Conservation (phyloP, 2,888 invertebrate genomes). For the Endotricha flammealis region DNA sequence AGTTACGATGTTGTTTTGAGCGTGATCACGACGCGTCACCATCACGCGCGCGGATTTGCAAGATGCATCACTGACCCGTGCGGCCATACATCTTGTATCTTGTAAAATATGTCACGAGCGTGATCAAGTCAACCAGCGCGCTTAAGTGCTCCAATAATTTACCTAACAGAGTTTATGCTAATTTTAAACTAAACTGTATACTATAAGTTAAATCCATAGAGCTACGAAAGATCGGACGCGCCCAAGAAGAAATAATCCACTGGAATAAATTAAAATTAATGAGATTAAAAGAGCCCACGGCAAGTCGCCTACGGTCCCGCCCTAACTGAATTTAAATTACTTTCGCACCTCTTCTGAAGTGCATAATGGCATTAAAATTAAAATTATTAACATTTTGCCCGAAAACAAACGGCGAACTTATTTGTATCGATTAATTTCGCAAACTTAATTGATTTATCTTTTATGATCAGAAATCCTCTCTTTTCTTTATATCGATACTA, state of each 20-base stretch:
- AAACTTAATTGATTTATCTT: not conserved
- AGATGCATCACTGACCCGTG: no score
- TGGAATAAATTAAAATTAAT: conserved; percentile 75
- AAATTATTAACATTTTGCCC: conserved; percentile 40
- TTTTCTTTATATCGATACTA: no score
- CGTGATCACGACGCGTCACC: no score
- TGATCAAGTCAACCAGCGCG: no score
- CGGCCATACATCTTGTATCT: no score
- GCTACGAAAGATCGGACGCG: conserved; percentile 47
- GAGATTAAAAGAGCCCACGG: conserved; percentile 65
- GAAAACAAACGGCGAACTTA: conserved; percentile 23
- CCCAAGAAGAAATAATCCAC: conserved; percentile 60
- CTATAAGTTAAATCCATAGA: conserved; percentile 12
- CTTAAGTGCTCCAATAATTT: no score
- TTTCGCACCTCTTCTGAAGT: conserved; percentile 67
- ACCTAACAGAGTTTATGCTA: not conserved
- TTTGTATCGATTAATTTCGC: conserved; percentile 9
- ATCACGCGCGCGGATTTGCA: no score
- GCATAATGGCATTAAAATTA: conserved; percentile 71
- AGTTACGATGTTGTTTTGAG: no score
- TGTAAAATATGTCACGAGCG: no score
- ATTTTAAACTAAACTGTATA: not conserved
- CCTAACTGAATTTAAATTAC: conserved; percentile 71
- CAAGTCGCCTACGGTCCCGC: conserved; percentile 43
- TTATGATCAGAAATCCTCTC: no score